These are phyloP conservation scores for Phrixothrix hirtus DNA, from an alignment of 2,888 invertebrate species.

Conservation along the genomic window DNA sequence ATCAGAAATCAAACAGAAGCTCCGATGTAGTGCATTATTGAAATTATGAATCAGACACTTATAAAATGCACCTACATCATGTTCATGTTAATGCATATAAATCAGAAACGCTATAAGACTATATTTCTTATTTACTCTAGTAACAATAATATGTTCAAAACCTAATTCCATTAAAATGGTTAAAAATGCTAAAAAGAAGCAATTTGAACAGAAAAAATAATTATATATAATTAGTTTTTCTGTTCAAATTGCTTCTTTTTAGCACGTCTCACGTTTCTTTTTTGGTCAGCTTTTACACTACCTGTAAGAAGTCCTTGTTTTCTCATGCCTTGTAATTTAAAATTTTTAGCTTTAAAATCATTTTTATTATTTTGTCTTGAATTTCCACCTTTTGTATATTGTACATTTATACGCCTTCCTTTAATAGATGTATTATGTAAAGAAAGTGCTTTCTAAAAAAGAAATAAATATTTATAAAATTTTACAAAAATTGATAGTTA, in stretches of 20 bases:
- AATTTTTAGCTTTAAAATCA: slow-evolving; percentile 53
- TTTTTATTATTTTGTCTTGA: slow-evolving; percentile 48
- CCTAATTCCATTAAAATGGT: too few relatives aligned
- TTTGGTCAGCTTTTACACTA: slow-evolving; percentile 46
- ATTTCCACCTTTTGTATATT: slow-evolving; percentile 52
- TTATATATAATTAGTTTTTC: too few relatives aligned
- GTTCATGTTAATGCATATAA: too few relatives aligned
- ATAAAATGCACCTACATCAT: too few relatives aligned
- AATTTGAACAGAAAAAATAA: too few relatives aligned
- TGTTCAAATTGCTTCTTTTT: slow-evolving; percentile 8
- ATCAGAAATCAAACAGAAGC: too few relatives aligned
- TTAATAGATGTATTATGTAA: slow-evolving; percentile 54
- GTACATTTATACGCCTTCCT: slow-evolving; percentile 54
- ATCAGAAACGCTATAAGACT: too few relatives aligned
- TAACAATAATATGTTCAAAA: too few relatives aligned
- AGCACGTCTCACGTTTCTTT: slow-evolving; percentile 44
- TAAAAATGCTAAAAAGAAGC: too few relatives aligned
- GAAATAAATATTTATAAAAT: slow-evolving; percentile 8
- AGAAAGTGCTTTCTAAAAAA: slow-evolving; percentile 56
- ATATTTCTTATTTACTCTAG: too few relatives aligned
- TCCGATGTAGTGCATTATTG: too few relatives aligned
- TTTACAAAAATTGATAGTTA: neutral
- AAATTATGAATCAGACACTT: too few relatives aligned
- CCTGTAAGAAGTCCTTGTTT: slow-evolving; percentile 53
- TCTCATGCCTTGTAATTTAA: slow-evolving; percentile 55